Base-by-base conservation (phyloP, 1,140 invertebrate genomes). In the Muscidifurax raptorellus region DNA sequence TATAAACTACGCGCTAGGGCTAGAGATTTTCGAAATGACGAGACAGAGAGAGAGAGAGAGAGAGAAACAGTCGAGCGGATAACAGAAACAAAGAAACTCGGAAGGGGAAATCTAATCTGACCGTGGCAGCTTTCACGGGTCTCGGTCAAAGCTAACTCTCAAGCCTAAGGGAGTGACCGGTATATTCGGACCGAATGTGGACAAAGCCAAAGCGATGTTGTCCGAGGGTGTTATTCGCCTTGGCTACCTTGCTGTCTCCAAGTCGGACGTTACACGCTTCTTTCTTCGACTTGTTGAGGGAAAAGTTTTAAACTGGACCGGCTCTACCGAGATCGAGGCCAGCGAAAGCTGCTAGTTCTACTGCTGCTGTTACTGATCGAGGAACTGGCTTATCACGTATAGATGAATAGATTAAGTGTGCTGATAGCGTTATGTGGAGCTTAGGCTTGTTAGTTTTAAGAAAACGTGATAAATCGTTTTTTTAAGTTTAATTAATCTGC, bases 241-340 rank as follows among this genome's bases (percentile, higher is more conserved):
- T 10, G 22, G 66, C 13, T 32, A 28, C 0, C 4, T 30, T 79
- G 44, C 27, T 59, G 30, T 27, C 36, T 52, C 22, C 18, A 2
- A 18, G 18, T 7, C 1, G 52, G 22, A 25, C 27, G 47, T 22
- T 44, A 22, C 47, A 36, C 52, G 44, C 47, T 32, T 18, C 28
- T 75, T 82, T 82, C 59, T 69, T 77, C 36, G 59, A 67, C 59
- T 69, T 69, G 82, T 44, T 67, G 40, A 30, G 15, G 25, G 32
- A 4, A 32, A 82, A 76, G 30, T 83, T 83, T 83, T 83, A 69
- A 69, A 83, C 28, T 64, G 18, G 32, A 71, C 6, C 66, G 25
- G 1, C 40, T n/a, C 12, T 12, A 1, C 18, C 18, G 5, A 59
- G 2, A 47, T 47, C 13, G 52, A 59, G 52, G 44, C 44, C 44